These are phyloP conservation scores for Rosalia funebris DNA, from an alignment of 2,888 invertebrate species.

Conservation along the genomic window DNA sequence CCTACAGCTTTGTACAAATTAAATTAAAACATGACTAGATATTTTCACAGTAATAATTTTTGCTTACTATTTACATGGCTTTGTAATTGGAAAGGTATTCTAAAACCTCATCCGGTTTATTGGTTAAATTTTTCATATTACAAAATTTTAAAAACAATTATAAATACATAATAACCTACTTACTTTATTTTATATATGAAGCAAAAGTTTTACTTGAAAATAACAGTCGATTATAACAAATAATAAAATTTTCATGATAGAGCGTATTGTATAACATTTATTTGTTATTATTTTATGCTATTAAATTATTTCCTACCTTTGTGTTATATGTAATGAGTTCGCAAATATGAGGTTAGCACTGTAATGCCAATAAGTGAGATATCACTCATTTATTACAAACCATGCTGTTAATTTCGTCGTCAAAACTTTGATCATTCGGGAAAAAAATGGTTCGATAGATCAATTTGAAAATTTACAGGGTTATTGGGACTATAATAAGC, in stretches of 20 bases:
- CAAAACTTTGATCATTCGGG: too few relatives aligned
- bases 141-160: neutral
- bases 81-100: slow-evolving; percentile 9
- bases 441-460: too few relatives aligned
- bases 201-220: slow-evolving; percentile 18
- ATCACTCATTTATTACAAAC: too few relatives aligned
- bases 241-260: slow-evolving; percentile 24
- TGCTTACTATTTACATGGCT: slow-evolving; percentile 18
- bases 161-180: neutral
- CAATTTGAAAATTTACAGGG: too few relatives aligned
- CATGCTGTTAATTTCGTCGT: too few relatives aligned
- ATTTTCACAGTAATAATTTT: slow-evolving; percentile 28
- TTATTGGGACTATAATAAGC: too few relatives aligned
- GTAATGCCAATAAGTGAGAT: too few relatives aligned
- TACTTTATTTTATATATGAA: slow-evolving; percentile 3
- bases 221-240: neutral
- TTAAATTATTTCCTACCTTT: too few relatives aligned
- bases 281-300: slow-evolving; percentile 2
- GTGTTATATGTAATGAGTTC: too few relatives aligned
- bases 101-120: too few relatives aligned
- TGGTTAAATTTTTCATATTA: too few relatives aligned
- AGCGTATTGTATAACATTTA: slow-evolving; percentile 40
- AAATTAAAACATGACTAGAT: slow-evolving; percentile 27
- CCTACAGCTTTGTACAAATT: slow-evolving; percentile 45
- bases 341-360: too few relatives aligned